Evolutionary conservation across 2,797 vertebrate species (phyloP), one percentile per base, ranked within the genome.

Genomic region (Micropoecilia bifurca): DNA sequence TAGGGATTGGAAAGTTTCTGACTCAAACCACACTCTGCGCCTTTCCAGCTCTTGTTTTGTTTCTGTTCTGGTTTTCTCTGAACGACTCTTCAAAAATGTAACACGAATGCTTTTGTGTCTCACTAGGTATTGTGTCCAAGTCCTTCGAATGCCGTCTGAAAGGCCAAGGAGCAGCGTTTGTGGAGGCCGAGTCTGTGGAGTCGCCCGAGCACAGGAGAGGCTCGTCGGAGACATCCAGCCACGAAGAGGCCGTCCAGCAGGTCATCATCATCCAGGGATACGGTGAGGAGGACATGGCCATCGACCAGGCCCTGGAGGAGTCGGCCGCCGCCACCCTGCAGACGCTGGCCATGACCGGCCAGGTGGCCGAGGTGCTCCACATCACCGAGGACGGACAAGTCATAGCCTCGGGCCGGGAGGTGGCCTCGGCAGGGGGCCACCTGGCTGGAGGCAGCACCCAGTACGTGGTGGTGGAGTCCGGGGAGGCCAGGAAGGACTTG

Each of bases 131-230:
- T 0, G 99, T 99, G 73, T 99, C 97, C 87, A 99, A 99, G 93
- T 99, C 99, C 18, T 99, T 98, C 0, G 99, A 99, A 91, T 99
- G 99, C 85, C 97, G 99, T 3, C 94, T 99, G 79, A 99, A 98
- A 93, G 99, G 99, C 46, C 98, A 99, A 83, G 99, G 99, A 9
- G 98, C 99, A 36, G 90, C 97, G 0, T 99, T 98, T 79, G 98
- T 99, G 88, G 97, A 99, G 93, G 92, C 97, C 0, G 96, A 97
- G 0, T 83, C 94, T 4, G 83, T 90, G 61, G 79, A 85, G 53
- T 50, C 92, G 83, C 75, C 85, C 20, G 82, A 81, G 83, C 81
- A 89, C n/a, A 78, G 68, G 61, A 92, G 84, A 74, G 74, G 68
- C 25, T 77, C 87, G 0, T 73, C 59, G 4, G 89, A 90, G 1